These are phyloP conservation scores for Prinia subflava DNA, from an alignment of 2,113 vertebrate genomes.

Conservation along the genomic window DNA sequence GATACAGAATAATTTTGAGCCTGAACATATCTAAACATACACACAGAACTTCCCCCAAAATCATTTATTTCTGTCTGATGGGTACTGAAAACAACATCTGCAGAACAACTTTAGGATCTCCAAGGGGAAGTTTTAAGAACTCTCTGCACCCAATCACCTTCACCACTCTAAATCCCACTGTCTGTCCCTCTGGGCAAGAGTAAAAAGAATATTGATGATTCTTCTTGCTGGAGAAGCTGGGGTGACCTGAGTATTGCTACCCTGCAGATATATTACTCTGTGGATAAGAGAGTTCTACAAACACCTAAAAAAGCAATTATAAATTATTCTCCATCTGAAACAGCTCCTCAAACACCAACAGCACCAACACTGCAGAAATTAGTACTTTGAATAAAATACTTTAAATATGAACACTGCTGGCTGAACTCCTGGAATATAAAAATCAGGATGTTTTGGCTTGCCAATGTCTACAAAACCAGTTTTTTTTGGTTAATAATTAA, in stretches of 20 bases:
- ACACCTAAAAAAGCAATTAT: not conserved
- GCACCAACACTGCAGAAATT: not conserved
- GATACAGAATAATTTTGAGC: not conserved
- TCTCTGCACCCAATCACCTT: not conserved
- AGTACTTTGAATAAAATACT: not conserved
- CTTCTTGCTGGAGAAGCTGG: not conserved
- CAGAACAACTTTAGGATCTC: not conserved
- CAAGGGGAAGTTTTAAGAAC: not conserved
- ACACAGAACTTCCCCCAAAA: not conserved
- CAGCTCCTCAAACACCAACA: not conserved
- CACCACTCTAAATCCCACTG: not conserved
- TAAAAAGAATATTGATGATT: not conserved
- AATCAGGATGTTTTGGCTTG: not conserved
- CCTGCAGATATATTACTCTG: not conserved
- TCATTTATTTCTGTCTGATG: not conserved
- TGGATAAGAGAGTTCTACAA: not conserved
- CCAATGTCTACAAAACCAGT: accelerated
- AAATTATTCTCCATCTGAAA: not conserved
- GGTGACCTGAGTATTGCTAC: not conserved
- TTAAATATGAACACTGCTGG: not conserved
- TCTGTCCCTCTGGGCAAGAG: not conserved
- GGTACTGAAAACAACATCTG: not conserved
- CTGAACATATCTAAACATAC: not conserved
- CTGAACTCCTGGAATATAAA: not conserved
- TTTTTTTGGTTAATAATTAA: not conserved